Evolutionary conservation across 1,140 invertebrate species (phyloP).

Genomic region (Lepidurus apus): DNA sequence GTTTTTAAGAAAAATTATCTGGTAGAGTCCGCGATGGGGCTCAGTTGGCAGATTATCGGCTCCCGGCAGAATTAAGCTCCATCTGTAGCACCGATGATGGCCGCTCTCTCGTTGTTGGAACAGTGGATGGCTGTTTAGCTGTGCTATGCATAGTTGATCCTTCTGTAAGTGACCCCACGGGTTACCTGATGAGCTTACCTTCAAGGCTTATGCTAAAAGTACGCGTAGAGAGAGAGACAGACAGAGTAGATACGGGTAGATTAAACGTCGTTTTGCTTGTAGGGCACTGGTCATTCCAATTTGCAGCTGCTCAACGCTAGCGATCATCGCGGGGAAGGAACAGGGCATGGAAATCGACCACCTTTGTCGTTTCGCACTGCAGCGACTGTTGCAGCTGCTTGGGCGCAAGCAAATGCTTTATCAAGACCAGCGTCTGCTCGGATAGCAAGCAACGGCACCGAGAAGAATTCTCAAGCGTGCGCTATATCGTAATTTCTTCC

Average conservation of each 20-base stretch:
- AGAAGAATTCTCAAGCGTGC: neutral
- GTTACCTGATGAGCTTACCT: slow-evolving; percentile 61
- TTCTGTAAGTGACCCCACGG: slow-evolving; percentile 54
- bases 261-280: neutral
- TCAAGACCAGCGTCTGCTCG: neutral
- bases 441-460: neutral
- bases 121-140: slow-evolving; percentile 87
- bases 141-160: slow-evolving; percentile 86
- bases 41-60: slow-evolving; percentile 86
- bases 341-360: neutral
- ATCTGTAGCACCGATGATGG: slow-evolving; percentile 77
- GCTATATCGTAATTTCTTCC: neutral
- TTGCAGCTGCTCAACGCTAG: neutral
- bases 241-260: neutral
- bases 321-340: neutral
- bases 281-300: neutral
- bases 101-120: slow-evolving; percentile 75
- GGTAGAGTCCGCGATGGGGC: slow-evolving; percentile 71
- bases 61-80: slow-evolving; percentile 83
- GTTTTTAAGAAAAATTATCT: slow-evolving; percentile 39
- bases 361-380: slow-evolving; percentile 23
- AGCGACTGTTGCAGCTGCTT: slow-evolving; percentile 31
- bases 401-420: slow-evolving; percentile 28
- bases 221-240: neutral
- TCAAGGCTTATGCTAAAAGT: slow-evolving; percentile 40